These are phyloP conservation scores for Hippocampus zosterae DNA, from an alignment of 2,113 vertebrate genomes.

Conservation along the genomic window DNA sequence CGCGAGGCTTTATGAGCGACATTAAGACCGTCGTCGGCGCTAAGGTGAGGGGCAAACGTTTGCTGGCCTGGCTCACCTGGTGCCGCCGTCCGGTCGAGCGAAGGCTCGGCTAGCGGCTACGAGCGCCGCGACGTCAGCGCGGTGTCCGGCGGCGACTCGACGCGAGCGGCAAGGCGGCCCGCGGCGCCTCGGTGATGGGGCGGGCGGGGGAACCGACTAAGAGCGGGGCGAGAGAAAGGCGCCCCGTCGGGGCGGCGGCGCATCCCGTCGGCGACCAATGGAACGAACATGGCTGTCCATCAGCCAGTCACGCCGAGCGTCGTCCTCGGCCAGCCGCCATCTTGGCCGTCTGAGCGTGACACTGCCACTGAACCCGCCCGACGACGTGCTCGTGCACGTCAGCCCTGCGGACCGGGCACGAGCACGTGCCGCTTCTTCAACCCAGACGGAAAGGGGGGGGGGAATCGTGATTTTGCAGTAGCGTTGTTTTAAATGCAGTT, in stretches of 20 bases:
- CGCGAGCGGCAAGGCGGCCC: neutral
- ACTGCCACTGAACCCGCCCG: constrained; percentile 50
- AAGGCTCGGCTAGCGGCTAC: constrained; percentile 2
- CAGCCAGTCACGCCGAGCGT: constrained; percentile 41
- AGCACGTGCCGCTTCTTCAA: too few relatives aligned
- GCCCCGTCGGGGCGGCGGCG: constrained; percentile 25
- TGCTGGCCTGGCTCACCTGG: neutral
- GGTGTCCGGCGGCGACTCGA: constrained; percentile 1
- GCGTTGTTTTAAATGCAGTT: too few relatives aligned
- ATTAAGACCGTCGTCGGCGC: too few relatives aligned
- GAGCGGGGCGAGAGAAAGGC: constrained; percentile 14
- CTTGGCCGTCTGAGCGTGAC: constrained; percentile 51
- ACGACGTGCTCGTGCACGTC: neutral
- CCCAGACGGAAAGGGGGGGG: too few relatives aligned
- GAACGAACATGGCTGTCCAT: constrained; percentile 18
- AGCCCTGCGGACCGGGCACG: too few relatives aligned
- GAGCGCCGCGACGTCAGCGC: constrained; percentile 61
- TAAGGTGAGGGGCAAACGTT: neutral
- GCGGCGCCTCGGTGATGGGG: neutral
- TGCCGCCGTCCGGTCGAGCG: neutral
- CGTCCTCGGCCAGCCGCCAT: constrained; percentile 67
- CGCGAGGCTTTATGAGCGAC: too few relatives aligned
- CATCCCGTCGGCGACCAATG: constrained; percentile 51
- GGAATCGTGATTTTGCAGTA: too few relatives aligned
- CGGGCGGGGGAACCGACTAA: neutral